Evolutionary conservation across 2,113 vertebrate genomes (phyloP).

Genomic region (Hippocampus zosterae): DNA sequence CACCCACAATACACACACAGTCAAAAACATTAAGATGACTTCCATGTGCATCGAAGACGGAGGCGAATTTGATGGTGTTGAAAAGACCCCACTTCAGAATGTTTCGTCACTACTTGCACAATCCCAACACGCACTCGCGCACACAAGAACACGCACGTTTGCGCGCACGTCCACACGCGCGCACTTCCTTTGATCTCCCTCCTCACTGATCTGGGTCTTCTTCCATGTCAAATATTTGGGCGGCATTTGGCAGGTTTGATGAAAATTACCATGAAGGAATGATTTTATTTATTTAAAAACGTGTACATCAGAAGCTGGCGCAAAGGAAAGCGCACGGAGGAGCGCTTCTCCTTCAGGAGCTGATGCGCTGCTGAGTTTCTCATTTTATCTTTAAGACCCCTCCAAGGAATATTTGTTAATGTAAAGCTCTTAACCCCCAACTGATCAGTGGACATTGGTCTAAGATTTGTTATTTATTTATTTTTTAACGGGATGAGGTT

Average conservation of each 20-base stretch:
- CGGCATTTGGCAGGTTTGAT: constrained; percentile 69
- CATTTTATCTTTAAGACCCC: constrained; percentile 19
- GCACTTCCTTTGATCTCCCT: constrained; percentile 62
- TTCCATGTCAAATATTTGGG: constrained; percentile 75
- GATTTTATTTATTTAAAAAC: constrained; percentile 64
- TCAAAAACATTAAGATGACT: constrained; percentile 38
- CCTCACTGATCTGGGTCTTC: constrained; percentile 67
- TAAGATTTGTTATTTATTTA: no score
- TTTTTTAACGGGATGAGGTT: constrained; percentile 7
- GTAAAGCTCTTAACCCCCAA: constrained; percentile 5
- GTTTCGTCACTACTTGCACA: constrained; percentile 62
- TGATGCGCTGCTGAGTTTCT: constrained; percentile 38
- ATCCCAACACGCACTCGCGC: constrained; percentile 15
- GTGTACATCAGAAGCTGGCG: constrained; percentile 47
- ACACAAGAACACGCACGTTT: not conserved
- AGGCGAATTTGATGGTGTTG: constrained; percentile 50
- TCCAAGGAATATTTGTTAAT: constrained; percentile 18
- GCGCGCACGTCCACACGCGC: not conserved
- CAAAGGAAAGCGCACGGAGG: constrained; percentile 28
- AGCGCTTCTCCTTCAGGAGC: constrained; percentile 15
- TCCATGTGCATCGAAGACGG: constrained; percentile 54
- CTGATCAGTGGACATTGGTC: not conserved
- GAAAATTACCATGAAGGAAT: constrained; percentile 65
- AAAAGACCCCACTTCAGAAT: constrained; percentile 62
- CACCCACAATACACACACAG: not conserved